These are phyloP conservation scores for Enteromius treurensis DNA, from an alignment of 2,797 vertebrate species.

Conservation along the genomic window DNA sequence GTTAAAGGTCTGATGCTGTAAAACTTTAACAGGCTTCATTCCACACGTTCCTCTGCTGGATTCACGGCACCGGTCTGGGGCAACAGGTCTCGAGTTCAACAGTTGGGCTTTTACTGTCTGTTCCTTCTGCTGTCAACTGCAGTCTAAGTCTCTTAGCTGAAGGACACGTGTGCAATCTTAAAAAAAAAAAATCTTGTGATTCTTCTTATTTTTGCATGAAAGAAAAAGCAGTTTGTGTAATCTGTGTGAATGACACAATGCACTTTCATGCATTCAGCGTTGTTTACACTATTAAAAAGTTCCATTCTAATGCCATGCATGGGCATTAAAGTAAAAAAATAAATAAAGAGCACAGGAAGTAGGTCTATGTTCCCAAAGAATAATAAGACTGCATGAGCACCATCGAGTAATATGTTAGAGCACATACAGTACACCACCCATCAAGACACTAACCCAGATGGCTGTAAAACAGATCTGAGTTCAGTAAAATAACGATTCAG, in stretches of 20 bases:
- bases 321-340: too few species aligned
- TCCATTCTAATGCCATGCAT: too few species aligned
- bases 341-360: too few species aligned
- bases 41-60: conserved; percentile 1
- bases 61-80: background rate
- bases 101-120: background rate
- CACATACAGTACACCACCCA: background rate
- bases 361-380: too few species aligned
- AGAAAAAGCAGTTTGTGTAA: background rate
- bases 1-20: conserved; percentile 3
- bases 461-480: background rate
- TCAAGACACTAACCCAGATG: background rate
- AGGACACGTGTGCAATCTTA: background rate
- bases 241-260: background rate
- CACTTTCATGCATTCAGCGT: too few species aligned
- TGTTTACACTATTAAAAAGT: too few species aligned
- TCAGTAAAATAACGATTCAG: conserved; percentile 35
- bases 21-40: conserved; percentile 27
- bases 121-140: background rate
- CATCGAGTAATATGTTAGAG: background rate
- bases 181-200: background rate
- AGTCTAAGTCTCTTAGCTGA: background rate
- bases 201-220: background rate
- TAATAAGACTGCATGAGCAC: background rate
- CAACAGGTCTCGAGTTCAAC: background rate